A percentile compares a stretch with the other conserved stretches of the same genome.
These are phyloP conservation scores for Miniopterus natalensis DNA, from an alignment of 2,113 vertebrate species.

Conservation along the genomic window DNA sequence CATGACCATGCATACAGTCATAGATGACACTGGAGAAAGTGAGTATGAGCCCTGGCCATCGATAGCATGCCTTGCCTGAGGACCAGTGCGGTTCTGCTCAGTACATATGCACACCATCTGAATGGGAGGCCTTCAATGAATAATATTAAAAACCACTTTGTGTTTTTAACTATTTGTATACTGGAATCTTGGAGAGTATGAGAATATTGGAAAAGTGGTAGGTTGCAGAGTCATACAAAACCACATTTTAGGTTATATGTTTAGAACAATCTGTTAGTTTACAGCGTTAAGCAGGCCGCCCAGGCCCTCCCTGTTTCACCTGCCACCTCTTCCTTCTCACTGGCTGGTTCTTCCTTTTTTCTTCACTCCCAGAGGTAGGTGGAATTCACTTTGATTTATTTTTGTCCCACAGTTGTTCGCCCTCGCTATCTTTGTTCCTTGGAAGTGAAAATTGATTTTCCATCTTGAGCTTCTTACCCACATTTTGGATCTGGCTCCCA, in stretches of 20 bases:
- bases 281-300: neutral
- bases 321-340: neutral
- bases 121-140: neutral
- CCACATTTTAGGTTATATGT: neutral
- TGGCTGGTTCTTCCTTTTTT: neutral
- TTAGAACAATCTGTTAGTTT: neutral
- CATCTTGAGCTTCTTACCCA: neutral
- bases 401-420: neutral
- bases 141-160: neutral
- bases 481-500: neutral
- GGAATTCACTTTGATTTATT: neutral
- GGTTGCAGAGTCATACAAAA: neutral
- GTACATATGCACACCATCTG: neutral
- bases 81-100: neutral
- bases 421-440: neutral
- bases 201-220: neutral
- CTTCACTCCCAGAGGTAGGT: neutral
- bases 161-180: neutral
- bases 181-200: neutral
- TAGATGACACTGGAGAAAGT: neutral
- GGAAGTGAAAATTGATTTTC: neutral
- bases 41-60: accelerated
- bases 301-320: neutral
- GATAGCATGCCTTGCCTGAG: neutral
- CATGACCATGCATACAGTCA: no score